A percentile compares a stretch with the other conserved stretches of the same genome.
phyloP scores from a whole-genome alignment of 2,113 vertebrate species.

The Labeo catla region DNA sequence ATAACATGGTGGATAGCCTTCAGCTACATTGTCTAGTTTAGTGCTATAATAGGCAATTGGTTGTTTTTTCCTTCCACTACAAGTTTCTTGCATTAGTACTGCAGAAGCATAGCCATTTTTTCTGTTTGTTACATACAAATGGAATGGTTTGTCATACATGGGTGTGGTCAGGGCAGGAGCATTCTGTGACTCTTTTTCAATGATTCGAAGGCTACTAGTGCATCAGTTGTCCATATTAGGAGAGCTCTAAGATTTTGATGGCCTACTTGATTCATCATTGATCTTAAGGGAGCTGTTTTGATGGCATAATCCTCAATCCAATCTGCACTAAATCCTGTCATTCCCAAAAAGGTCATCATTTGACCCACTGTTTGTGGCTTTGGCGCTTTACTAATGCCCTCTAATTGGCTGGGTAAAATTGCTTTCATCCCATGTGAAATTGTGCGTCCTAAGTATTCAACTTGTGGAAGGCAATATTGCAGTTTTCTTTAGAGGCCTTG shows the following conservation, averaged over 20 bases:
- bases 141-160: background rate
- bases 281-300: background rate
- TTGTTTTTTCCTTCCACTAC: constrained; percentile 15
- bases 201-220: background rate
- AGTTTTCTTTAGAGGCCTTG: background rate
- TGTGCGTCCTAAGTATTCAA: constrained; percentile 6
- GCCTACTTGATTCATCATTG: background rate
- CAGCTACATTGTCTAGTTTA: background rate
- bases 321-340: background rate
- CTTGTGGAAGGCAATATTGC: background rate
- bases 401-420: background rate
- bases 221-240: background rate
- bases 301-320: background rate
- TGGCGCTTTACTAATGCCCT: background rate
- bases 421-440: background rate
- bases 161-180: background rate
- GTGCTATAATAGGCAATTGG: background rate
- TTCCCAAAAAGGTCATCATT: background rate
- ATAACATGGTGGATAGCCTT: background rate
- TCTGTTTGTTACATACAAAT: background rate
- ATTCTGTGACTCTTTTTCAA: background rate
- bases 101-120: background rate
- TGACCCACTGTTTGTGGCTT: background rate
- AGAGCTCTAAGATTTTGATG: background rate
- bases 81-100: background rate